Base-by-base conservation (phyloP, 2,888 invertebrate species). In the Paralinhomoeus sp. region DNA sequence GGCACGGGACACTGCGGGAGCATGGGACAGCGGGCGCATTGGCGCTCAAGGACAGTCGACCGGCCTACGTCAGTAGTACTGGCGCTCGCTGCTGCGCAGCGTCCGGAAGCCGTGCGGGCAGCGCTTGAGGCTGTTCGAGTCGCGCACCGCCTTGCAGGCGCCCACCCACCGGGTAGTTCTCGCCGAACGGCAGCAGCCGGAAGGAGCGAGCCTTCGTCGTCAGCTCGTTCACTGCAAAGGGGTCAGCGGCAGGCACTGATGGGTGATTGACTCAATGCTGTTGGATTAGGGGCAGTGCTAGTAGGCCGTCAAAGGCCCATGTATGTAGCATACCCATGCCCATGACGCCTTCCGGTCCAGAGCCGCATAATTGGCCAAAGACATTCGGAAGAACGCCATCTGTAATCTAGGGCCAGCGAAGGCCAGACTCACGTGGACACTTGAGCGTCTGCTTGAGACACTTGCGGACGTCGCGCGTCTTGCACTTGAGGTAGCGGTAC, bases 31-130 rank as follows among this genome's bases (percentile, higher is more conserved):
- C n/a, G n/a, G n/a, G n/a, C n/a, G n/a, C n/a, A n/a, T n/a, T n/a
- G n/a, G n/a, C n/a, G n/a, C n/a, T n/a, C n/a, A n/a, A n/a, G n/a
- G 27, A 33, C 53, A 53, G 41, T 53, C 54, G 23, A 53, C 42
- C 17, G 53, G 53, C 17, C 45, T 37, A 24, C 37, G 22, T 37
- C 53, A 53, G n/a, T n/a, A n/a, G 44, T 50, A 50, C 36, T 53
- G 47, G 24, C 48, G 37, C n/a, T 17, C 15, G 9, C 49, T 49
- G 13, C 37, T 35, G 15, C 35, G 15, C 20, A 46, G 31, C 23
- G 24, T 21, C 21, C 48, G 41, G 41, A 49, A 44, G 23, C 51
- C 51, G 37, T 48, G 49, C 7, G 51, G 51, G 33, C 51, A 51
- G 13, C 48, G 45, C 42, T 53, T 53, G 18, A 40, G 38, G 23